Percentiles rank a stretch among this genome's conserved stretches.
phyloP scores from a whole-genome alignment of 2,888 invertebrate genomes.

The Agriopis marginaria region DNA sequence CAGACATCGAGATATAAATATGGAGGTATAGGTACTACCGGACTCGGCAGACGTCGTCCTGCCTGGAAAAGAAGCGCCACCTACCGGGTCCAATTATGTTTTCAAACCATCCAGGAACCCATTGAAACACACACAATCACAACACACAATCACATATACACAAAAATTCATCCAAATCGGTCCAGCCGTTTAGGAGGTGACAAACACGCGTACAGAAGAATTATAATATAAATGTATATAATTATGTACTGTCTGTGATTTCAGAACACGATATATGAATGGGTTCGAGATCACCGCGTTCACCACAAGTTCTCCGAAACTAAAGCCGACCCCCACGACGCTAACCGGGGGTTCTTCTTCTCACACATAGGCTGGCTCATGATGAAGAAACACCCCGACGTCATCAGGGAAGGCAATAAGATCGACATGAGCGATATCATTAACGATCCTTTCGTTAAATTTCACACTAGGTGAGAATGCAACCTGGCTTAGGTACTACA shows the following conservation, averaged over 20 bases:
- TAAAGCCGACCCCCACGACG: conserved; percentile 93
- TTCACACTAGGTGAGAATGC: conserved; percentile 89
- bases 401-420: conserved; percentile 90
- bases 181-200: too few relatives aligned
- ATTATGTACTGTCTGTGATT: not conserved
- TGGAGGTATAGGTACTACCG: too few relatives aligned
- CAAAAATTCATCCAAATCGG: too few relatives aligned
- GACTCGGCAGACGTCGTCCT: too few relatives aligned
- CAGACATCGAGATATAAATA: too few relatives aligned
- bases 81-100: too few relatives aligned
- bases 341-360: conserved; percentile 95
- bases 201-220: too few relatives aligned
- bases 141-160: too few relatives aligned
- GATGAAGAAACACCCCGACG: conserved; percentile 95
- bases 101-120: too few relatives aligned
- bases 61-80: too few relatives aligned
- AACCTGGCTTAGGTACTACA: not conserved
- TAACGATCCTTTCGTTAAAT: conserved; percentile 91
- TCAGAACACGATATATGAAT: conserved; percentile 90
- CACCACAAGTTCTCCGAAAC: conserved; percentile 93
- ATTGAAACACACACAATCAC: too few relatives aligned
- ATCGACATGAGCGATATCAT: conserved; percentile 94
- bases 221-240: too few relatives aligned
- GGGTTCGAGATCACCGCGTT: conserved; percentile 92
- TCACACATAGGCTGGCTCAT: conserved; percentile 97